Evolutionary conservation across 2,113 vertebrate genomes (phyloP), one percentile per base, ranked within the genome.

Genomic region (Pelvicachromis taeniatus): DNA sequence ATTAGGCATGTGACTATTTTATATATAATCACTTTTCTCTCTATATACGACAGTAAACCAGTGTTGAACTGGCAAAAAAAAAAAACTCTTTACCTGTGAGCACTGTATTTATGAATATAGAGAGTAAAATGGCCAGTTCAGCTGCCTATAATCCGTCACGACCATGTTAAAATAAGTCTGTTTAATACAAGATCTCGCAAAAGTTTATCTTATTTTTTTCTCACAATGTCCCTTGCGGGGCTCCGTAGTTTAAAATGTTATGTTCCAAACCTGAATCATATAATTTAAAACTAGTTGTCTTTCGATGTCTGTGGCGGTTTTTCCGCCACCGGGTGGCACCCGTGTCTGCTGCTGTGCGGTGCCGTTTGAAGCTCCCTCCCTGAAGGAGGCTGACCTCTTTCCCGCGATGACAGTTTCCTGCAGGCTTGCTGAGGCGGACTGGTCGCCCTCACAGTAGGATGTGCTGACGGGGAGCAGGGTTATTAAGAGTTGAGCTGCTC

Each of bases 381-480:
- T 84, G 81, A 16, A 77, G 48, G 81, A 61, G 73, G 75, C 81
- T 90, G 95, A 93, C 93, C 94, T 85, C 68, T 50, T 90, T 88
- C 88, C 79, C 63, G 83, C 88, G 85, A 90, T 95, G 95, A 95
- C 94, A 85, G 92, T 81, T 95, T 95, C 94, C 95, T 95, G 94
- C 91, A 19, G 92, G 82, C 82, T 78, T 45, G 16, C 55, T 45
- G 77, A 82, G 86, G 40, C 87, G 35, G 56, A 73, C 83, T 48
- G 81, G 23, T 56, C 84, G 78, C 54, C 86, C 79, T 79, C 86
- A 23, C 77, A 40, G 82, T 73, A 55, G 82, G 86, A 70, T 86
- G 87, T 59, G 2, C 75, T 9, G 80, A 75, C n/a, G 53, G 70
- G 29, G 45, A 16, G 14, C 54, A 19, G 83, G 78, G 33, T 54